Conservation (phyloP, 2,113 vertebrate species). For the Azemiops feae region DNA sequence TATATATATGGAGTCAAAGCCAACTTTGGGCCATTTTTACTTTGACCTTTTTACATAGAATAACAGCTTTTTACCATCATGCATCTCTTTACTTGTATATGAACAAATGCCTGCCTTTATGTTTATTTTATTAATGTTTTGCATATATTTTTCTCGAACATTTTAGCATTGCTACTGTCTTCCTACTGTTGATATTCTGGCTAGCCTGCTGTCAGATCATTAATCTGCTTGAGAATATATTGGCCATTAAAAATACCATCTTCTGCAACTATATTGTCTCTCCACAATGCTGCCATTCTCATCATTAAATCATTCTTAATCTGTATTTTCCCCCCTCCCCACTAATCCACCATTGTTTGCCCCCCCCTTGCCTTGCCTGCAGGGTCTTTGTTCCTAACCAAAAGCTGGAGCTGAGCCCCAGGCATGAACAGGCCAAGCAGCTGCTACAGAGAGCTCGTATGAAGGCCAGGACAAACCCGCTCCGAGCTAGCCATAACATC, state of each 20-base stretch:
- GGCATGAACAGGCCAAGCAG: constrained; percentile 87
- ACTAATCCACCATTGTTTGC: constrained; percentile 55
- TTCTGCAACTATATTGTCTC: constrained; percentile 3
- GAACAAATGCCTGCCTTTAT: not conserved
- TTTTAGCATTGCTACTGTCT: too few relatives aligned
- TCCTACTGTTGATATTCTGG: not conserved
- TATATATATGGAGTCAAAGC: not conserved
- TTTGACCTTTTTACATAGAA: not conserved
- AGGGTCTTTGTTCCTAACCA: constrained; percentile 71
- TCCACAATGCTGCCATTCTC: constrained; percentile 44
- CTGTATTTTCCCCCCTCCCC: constrained; percentile 64
- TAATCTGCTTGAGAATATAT: not conserved
- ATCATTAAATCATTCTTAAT: constrained; percentile 71
- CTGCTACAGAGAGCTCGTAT: constrained; percentile 85
- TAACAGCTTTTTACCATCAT: not conserved
- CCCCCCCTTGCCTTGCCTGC: constrained; percentile 44
- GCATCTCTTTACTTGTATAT: not conserved
- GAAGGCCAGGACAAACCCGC: constrained; percentile 85
- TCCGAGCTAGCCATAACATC: constrained; percentile 89
- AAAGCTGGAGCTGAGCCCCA: constrained; percentile 81
- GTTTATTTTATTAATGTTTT: not conserved
- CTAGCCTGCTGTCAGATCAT: not conserved
- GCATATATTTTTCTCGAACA: not conserved
- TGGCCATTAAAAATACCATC: not conserved
- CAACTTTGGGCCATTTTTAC: not conserved